These are phyloP conservation scores for Probaryconus sp. DNA, from an alignment of 1,140 invertebrate genomes.

Conservation along the genomic window DNA sequence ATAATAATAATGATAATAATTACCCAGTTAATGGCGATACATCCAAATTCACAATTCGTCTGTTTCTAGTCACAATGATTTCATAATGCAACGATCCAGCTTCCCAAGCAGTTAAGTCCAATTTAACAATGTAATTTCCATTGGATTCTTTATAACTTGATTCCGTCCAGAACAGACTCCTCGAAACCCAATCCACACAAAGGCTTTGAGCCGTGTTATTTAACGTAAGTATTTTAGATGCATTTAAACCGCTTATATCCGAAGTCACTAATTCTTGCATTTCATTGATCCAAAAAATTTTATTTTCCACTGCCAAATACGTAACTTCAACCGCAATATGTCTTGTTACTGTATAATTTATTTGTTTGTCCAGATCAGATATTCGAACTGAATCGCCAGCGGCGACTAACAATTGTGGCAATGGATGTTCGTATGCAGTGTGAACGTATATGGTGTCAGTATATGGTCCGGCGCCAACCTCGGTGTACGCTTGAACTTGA, in stretches of 20 bases:
- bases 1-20: slow-evolving; percentile 10
- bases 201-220: slow-evolving; percentile 83
- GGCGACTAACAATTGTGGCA: slow-evolving; percentile 87
- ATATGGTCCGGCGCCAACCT: slow-evolving; percentile 84
- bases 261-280: slow-evolving; percentile 86
- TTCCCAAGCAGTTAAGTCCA: slow-evolving; percentile 74
- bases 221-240: slow-evolving; percentile 83
- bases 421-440: slow-evolving; percentile 83
- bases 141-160: slow-evolving; percentile 74
- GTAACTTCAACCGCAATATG: slow-evolving; percentile 83
- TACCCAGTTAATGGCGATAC: slow-evolving; percentile 86
- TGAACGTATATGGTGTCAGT: slow-evolving; percentile 82
- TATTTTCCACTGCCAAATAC: slow-evolving; percentile 83
- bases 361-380: slow-evolving; percentile 84
- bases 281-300: slow-evolving; percentile 91
- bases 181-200: slow-evolving; percentile 90
- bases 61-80: slow-evolving; percentile 76
- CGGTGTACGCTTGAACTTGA: slow-evolving; percentile 88
- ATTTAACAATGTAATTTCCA: slow-evolving; percentile 67
- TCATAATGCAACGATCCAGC: slow-evolving; percentile 74
- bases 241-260: slow-evolving; percentile 79
- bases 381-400: slow-evolving; percentile 85
- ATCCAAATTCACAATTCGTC: slow-evolving; percentile 82
- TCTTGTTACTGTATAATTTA: slow-evolving; percentile 79
- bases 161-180: slow-evolving; percentile 89